Evolutionary conservation across 2,888 invertebrate species (phyloP).

Genomic region (Tetrapedia diversipes): DNA sequence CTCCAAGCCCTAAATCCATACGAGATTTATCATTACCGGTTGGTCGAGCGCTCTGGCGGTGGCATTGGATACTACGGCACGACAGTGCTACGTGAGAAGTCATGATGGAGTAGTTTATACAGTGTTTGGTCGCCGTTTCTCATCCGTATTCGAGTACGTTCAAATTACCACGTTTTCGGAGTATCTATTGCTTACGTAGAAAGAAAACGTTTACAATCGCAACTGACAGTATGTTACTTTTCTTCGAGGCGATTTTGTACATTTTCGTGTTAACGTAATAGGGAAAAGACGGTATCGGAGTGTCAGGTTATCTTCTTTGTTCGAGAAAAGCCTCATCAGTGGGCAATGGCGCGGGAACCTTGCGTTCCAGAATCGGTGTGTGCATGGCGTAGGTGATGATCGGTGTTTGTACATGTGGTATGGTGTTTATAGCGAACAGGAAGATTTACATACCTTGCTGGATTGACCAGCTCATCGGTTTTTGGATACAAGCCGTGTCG

Average conservation of each 20-base stretch:
- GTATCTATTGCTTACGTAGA: not conserved
- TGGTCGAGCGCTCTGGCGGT: constrained; percentile 72
- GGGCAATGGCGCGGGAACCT: constrained; percentile 68
- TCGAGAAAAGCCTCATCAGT: constrained; percentile 41
- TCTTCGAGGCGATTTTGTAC: constrained; percentile 18
- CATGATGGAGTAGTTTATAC: constrained; percentile 57
- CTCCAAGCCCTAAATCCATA: constrained; percentile 53
- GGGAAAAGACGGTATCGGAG: constrained; percentile 33
- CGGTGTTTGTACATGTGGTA: constrained; percentile 64
- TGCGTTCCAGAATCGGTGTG: constrained; percentile 55
- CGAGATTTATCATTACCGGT: constrained; percentile 56
- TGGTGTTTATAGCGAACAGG: constrained; percentile 64
- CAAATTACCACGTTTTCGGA: constrained; percentile 22
- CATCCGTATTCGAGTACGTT: constrained; percentile 26
- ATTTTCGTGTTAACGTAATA: constrained; percentile 45
- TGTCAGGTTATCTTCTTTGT: constrained; percentile 48
- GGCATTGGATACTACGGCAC: constrained; percentile 64
- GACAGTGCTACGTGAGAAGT: constrained; percentile 56
- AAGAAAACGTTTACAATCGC: not conserved
- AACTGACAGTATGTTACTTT: constrained; percentile 32
- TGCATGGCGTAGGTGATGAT: constrained; percentile 68
- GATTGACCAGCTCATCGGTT: constrained; percentile 53
- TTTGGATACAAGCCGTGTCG: constrained; percentile 64
- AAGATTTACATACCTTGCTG: constrained; percentile 51
- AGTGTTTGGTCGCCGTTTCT: constrained; percentile 48